Percentiles rank a stretch among this genome's conserved stretches.
phyloP scores from a whole-genome alignment of 2,113 vertebrate species.

The Gallinago jamesoni region DNA sequence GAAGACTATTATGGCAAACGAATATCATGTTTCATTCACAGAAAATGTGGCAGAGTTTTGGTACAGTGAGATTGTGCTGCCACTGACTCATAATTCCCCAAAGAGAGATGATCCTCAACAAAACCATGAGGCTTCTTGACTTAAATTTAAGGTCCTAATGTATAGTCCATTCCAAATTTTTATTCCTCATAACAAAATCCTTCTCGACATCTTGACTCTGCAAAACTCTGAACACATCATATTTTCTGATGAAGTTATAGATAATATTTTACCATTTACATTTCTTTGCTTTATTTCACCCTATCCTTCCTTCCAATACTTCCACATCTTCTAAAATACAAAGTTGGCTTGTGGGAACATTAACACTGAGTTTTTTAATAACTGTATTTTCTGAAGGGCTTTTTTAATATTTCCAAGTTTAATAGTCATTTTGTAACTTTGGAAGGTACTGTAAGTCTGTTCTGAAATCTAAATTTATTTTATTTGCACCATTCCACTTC shows the following conservation, averaged over 20 bases:
- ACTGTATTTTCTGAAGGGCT: background rate
- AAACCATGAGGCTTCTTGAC: background rate
- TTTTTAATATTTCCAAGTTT: background rate
- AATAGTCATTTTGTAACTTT: background rate
- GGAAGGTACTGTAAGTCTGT: background rate
- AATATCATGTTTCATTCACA: background rate
- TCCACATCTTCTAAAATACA: background rate
- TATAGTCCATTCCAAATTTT: conserved; percentile 16
- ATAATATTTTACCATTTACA: background rate
- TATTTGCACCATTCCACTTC: background rate
- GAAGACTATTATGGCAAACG: background rate
- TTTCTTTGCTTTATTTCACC: background rate
- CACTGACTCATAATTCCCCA: background rate
- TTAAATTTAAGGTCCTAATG: conserved; percentile 30
- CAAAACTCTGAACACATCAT: background rate
- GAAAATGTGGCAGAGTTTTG: background rate
- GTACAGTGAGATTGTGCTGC: background rate
- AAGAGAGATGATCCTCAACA: background rate
- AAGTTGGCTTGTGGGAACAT: background rate
- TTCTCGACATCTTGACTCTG: background rate
- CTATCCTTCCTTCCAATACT: background rate
- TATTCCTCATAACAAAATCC: conserved; percentile 23
- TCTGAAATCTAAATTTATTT: background rate
- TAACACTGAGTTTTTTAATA: background rate
- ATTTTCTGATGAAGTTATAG: background rate